A percentile compares a stretch with the other conserved stretches of the same genome.
phyloP scores from a whole-genome alignment of 2,888 invertebrate genomes.

The Lamproptera curius region DNA sequence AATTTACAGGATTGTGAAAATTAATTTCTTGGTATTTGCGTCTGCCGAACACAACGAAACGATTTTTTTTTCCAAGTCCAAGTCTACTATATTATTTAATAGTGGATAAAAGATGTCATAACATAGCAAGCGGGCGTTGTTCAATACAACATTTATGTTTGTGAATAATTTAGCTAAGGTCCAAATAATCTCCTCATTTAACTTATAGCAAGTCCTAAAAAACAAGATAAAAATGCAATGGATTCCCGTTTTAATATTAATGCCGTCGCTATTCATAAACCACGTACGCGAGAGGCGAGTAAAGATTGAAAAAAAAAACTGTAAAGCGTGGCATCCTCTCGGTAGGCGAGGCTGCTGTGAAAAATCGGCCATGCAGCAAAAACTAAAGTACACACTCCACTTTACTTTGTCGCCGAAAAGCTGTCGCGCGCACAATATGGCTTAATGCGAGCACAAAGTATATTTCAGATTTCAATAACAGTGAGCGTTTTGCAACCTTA shows the following conservation, averaged over 20 bases:
- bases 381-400: slow-evolving; percentile 13
- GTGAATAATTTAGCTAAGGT: too few relatives aligned
- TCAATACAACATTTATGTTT: too few relatives aligned
- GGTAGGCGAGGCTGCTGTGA: slow-evolving; percentile 3
- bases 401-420: slow-evolving; percentile 19
- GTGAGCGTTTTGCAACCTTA: slow-evolving; percentile 16
- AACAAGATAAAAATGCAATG: background rate
- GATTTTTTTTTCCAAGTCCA: too few relatives aligned
- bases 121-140: too few relatives aligned
- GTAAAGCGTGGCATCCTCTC: background rate
- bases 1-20: too few relatives aligned
- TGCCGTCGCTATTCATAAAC: background rate
- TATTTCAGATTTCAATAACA: slow-evolving; percentile 16
- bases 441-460: slow-evolving; percentile 20
- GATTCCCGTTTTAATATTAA: background rate
- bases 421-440: slow-evolving; percentile 20
- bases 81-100: too few relatives aligned
- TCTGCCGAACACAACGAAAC: too few relatives aligned
- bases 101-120: too few relatives aligned
- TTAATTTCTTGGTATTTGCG: too few relatives aligned
- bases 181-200: too few relatives aligned
- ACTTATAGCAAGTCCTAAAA: background rate
- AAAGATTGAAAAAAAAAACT: slow-evolving; percentile 2
- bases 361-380: slow-evolving; percentile 12
- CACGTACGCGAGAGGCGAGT: background rate